Conservation (phyloP, 1,140 invertebrate species). For the Ctenoplectra terminalis region DNA sequence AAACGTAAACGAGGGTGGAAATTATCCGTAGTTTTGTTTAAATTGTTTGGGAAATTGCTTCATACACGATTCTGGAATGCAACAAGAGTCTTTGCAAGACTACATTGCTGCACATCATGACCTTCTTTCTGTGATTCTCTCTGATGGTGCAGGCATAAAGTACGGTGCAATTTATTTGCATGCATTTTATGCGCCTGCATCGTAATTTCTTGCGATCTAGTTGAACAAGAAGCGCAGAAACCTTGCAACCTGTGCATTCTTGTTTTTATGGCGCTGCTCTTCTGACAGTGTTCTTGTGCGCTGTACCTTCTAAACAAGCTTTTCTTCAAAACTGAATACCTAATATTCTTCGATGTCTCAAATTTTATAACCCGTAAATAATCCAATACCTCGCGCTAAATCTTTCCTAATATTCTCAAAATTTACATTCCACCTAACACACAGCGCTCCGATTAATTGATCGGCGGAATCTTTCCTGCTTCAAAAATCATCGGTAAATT, state of each 20-base stretch:
- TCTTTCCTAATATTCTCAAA: no score
- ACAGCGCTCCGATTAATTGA: no score
- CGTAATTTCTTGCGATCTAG: constrained; percentile 22
- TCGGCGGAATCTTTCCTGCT: no score
- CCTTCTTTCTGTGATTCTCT: constrained; percentile 47
- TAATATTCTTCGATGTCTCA: no score
- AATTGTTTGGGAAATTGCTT: background rate
- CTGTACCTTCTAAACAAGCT: background rate
- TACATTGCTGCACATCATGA: constrained; percentile 7
- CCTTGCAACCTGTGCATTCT: constrained; percentile 1
- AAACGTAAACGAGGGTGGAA: background rate
- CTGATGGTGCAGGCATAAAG: constrained; percentile 1
- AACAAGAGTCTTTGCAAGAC: background rate
- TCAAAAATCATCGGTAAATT: no score
- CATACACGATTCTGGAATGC: constrained; percentile 6
- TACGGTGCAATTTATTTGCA: constrained; percentile 27
- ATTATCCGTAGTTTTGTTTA: background rate
- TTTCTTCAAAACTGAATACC: background rate
- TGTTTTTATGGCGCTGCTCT: background rate
- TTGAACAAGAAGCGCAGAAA: background rate
- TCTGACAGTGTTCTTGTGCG: background rate
- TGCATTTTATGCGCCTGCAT: constrained; percentile 12
- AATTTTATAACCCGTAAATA: no score
- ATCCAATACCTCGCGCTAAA: no score
- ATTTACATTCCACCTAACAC: no score